phyloP scores from a whole-genome alignment of 2,797 vertebrate species.

The Amphiprion clarkii region DNA sequence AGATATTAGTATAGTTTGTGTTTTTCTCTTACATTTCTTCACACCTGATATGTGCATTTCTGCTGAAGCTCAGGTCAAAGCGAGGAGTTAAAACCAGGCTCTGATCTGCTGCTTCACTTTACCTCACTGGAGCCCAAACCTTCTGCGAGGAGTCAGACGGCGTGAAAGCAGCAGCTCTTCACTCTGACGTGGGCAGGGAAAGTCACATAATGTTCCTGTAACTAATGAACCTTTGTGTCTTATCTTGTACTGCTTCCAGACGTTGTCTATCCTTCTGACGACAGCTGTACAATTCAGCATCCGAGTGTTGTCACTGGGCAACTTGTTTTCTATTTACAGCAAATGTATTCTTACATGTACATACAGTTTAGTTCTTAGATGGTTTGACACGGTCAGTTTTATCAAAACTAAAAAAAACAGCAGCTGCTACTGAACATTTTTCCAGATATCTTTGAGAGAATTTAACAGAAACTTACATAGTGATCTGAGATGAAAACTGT shows the following conservation, averaged over 20 bases:
- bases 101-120: constrained; percentile 35
- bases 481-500: no score
- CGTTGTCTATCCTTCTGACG: constrained; percentile 25
- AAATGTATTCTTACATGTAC: constrained; percentile 65
- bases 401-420: constrained; percentile 29
- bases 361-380: constrained; percentile 62
- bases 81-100: constrained; percentile 18
- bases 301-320: constrained; percentile 5
- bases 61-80: constrained; percentile 34
- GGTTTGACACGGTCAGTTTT: constrained; percentile 71
- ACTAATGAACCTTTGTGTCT: constrained; percentile 47
- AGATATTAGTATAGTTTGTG: constrained; percentile 48
- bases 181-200: constrained; percentile 62
- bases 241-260: constrained; percentile 7
- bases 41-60: constrained; percentile 29
- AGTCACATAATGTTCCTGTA: constrained; percentile 42
- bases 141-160: constrained; percentile 36
- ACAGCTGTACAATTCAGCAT: constrained; percentile 44
- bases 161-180: constrained; percentile 17
- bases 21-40: constrained; percentile 46
- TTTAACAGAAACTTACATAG: not conserved
- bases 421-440: constrained; percentile 59
- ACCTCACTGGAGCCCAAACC: constrained; percentile 69
- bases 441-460: constrained; percentile 25
- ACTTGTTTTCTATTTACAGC: constrained; percentile 39